Percentiles rank a stretch among this genome's conserved stretches.
phyloP scores from a whole-genome alignment of 2,888 invertebrate genomes.

The Steinernema carpocapsae region DNA sequence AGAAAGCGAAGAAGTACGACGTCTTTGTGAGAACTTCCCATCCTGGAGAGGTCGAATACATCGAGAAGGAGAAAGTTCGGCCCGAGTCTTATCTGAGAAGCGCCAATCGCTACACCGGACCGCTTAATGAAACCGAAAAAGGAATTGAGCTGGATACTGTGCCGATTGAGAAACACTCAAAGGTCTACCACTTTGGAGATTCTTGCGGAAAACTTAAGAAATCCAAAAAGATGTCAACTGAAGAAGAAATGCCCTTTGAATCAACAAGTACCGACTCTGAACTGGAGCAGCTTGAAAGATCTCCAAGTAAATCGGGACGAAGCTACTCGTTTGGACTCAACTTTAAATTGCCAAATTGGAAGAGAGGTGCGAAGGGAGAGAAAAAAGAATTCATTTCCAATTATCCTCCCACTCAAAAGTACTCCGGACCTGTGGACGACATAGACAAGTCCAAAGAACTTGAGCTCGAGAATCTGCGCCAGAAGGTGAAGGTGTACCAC shows the following conservation, averaged over 20 bases:
- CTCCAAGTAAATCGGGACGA: slow-evolving; percentile 24
- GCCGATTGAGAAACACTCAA: slow-evolving; percentile 41
- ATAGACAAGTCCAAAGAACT: slow-evolving; percentile 3
- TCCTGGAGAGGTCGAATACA: slow-evolving; percentile 5
- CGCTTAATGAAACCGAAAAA: slow-evolving; percentile 41
- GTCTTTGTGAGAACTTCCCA: not conserved
- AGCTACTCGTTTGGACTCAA: not conserved
- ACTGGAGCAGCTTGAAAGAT: no score
- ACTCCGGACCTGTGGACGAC: slow-evolving; percentile 37
- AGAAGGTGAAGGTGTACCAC: slow-evolving; percentile 32
- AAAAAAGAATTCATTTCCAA: no score
- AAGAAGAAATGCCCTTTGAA: no score
- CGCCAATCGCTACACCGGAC: slow-evolving; percentile 41
- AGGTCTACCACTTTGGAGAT: slow-evolving; percentile 45
- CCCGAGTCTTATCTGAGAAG: slow-evolving; percentile 37
- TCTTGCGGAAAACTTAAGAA: slow-evolving; percentile 39
- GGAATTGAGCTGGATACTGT: slow-evolving; percentile 41
- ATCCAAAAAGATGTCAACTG: slow-evolving; percentile 4
- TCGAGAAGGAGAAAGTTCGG: slow-evolving; percentile 39
- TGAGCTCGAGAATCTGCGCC: slow-evolving; percentile 41
- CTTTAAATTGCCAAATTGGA: slow-evolving; percentile 37
- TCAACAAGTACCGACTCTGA: not conserved
- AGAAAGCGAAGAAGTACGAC: slow-evolving; percentile 24
- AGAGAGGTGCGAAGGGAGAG: slow-evolving; percentile 32
- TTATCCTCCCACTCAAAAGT: slow-evolving; percentile 28